These are phyloP conservation scores for Baronia brevicornis DNA, from an alignment of 2,888 invertebrate species.

Conservation along the genomic window DNA sequence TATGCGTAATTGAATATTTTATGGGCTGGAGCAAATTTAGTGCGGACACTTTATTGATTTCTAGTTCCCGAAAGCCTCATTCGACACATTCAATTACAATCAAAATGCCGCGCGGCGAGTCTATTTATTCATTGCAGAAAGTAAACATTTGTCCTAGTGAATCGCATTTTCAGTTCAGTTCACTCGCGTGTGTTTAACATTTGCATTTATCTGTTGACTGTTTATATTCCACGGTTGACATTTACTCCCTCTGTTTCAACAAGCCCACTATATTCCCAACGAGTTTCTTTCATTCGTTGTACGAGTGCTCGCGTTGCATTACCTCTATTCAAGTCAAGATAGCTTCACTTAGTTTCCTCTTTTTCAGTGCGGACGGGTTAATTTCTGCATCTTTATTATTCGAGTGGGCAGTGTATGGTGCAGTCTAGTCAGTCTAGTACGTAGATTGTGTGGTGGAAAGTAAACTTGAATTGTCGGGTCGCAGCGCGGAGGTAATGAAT, in stretches of 20 bases:
- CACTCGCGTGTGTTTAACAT: conserved; percentile 68
- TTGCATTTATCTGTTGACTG: conserved; percentile 75
- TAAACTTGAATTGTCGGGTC: conserved; percentile 75
- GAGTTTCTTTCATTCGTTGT: conserved; percentile 71
- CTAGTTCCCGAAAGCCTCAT: conserved; percentile 27
- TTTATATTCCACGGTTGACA: conserved; percentile 73
- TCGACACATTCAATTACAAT: conserved; percentile 25
- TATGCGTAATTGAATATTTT: conserved; percentile 76
- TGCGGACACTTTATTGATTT: conserved; percentile 61
- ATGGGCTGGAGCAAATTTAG: conserved; percentile 63
- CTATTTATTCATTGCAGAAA: conserved; percentile 24
- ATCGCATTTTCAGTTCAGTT: conserved; percentile 62
- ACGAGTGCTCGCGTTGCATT: conserved; percentile 66
- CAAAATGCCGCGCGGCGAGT: neutral
- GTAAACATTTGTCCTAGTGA: conserved; percentile 54
- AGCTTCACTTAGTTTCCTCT: conserved; percentile 75
- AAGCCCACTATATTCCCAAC: conserved; percentile 50
- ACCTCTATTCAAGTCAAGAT: conserved; percentile 69
- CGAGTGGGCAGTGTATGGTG: conserved; percentile 64
- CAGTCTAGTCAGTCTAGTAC: conserved; percentile 63
- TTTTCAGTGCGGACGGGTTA: conserved; percentile 67
- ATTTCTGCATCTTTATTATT: conserved; percentile 75
- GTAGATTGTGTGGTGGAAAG: conserved; percentile 73
- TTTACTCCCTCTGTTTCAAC: conserved; percentile 72
- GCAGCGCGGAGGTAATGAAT: conserved; percentile 72